phyloP scores from a whole-genome alignment of 2,888 invertebrate genomes.

The Scrobipalpa costella region DNA sequence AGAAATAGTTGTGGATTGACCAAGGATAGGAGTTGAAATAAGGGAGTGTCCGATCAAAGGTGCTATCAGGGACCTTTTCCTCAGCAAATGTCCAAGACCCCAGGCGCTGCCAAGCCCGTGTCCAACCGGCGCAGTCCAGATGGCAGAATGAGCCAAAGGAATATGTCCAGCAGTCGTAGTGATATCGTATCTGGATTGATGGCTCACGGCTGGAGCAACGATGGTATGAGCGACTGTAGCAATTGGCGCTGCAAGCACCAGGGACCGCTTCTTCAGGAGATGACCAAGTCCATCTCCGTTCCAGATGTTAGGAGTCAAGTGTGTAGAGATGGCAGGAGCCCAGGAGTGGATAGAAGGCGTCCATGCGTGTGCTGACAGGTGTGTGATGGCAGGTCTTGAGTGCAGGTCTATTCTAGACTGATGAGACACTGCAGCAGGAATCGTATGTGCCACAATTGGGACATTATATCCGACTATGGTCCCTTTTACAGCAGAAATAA shows the following conservation, averaged over 20 bases:
- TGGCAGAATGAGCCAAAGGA: not conserved
- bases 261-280: slow-evolving; percentile 8
- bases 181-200: slow-evolving; percentile 17
- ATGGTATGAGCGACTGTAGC: slow-evolving; percentile 13
- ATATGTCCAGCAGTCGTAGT: slow-evolving; percentile 15
- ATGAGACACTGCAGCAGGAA: slow-evolving; percentile 19
- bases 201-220: slow-evolving; percentile 6
- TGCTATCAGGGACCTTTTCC: not conserved
- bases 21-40: slow-evolving; percentile 1
- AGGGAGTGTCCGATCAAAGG: not conserved
- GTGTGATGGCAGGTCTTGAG: slow-evolving; percentile 16
- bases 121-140: not conserved
- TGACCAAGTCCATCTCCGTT: slow-evolving; percentile 10
- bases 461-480: not conserved
- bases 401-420: slow-evolving; percentile 20
- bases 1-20: slow-evolving; percentile 5
- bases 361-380: slow-evolving; percentile 5
- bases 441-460: not conserved
- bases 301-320: slow-evolving; percentile 3
- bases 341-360: not conserved
- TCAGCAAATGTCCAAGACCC: slow-evolving; percentile 17
- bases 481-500: not conserved
- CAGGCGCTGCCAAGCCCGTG: slow-evolving; percentile 1
- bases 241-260: not conserved
- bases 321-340: slow-evolving; percentile 1